Percentiles rank a stretch among this genome's conserved stretches.
phyloP scores from a whole-genome alignment of 2,888 invertebrate genomes.

The Drosophila mimetica region DNA sequence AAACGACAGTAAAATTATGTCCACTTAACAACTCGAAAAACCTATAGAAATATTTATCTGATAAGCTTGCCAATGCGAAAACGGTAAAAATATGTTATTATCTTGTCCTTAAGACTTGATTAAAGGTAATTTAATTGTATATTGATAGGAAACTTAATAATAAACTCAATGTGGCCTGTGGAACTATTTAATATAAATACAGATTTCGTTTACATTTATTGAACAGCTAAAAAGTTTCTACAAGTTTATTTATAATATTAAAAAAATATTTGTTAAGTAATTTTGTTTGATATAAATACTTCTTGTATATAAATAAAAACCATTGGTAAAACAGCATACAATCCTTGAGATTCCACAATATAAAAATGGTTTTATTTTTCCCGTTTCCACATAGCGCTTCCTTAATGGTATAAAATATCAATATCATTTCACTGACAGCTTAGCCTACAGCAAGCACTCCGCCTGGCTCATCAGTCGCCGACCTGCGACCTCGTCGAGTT shows the following conservation, averaged over 20 bases:
- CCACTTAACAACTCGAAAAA: slow-evolving; percentile 14
- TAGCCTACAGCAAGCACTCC: slow-evolving; percentile 56
- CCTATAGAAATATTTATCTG: slow-evolving; percentile 21
- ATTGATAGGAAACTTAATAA: not conserved
- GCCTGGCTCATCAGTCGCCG: slow-evolving; percentile 39
- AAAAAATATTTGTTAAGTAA: not conserved
- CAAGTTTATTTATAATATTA: not conserved
- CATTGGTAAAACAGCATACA: not conserved
- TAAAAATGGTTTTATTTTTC: not conserved
- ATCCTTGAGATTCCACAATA: slow-evolving; percentile 17
- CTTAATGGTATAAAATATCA: slow-evolving; percentile 27
- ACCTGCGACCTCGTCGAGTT: slow-evolving; percentile 26
- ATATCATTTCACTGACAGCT: slow-evolving; percentile 6
- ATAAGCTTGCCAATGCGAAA: slow-evolving; percentile 22
- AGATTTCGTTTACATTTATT: not conserved
- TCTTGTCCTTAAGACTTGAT: not conserved
- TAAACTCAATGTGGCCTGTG: not conserved
- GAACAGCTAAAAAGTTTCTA: not conserved
- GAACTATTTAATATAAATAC: not conserved
- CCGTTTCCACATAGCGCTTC: slow-evolving; percentile 12
- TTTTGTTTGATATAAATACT: not conserved
- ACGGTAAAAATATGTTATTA: slow-evolving; percentile 10
- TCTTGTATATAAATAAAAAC: not conserved
- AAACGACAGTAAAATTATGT: slow-evolving; percentile 34
- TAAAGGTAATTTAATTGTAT: not conserved